Evolutionary conservation across 2,113 vertebrate species (phyloP).

Genomic region (Rattus rattus): DNA sequence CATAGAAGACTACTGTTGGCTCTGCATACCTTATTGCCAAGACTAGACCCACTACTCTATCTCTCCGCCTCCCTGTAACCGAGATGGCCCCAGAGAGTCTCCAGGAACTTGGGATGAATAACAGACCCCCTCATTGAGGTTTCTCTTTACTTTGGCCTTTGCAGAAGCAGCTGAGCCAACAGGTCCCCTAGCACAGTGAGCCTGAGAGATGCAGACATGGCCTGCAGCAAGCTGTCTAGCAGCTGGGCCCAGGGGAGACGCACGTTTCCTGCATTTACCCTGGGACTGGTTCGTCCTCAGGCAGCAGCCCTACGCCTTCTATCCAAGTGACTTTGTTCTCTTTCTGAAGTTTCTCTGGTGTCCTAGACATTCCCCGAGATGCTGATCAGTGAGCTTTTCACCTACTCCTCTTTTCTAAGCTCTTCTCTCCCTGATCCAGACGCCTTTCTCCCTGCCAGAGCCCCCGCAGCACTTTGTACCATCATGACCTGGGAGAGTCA

Average conservation of each 20-base stretch:
- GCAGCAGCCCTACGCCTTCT: background rate
- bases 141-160: background rate
- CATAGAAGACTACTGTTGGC: background rate
- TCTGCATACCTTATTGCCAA: background rate
- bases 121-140: background rate
- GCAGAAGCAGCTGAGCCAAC: background rate
- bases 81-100: background rate
- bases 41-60: rapidly evolving
- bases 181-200: background rate
- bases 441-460: background rate
- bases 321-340: constrained; percentile 55
- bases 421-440: constrained; percentile 13
- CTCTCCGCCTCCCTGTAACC: background rate
- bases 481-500: background rate
- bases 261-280: background rate
- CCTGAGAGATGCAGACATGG: background rate
- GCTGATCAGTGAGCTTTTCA: background rate
- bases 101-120: background rate
- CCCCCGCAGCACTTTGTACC: rapidly evolving
- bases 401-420: background rate
- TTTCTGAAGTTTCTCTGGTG: background rate
- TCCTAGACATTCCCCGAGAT: background rate
- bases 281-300: background rate
- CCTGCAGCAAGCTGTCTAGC: background rate
- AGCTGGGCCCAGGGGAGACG: background rate